These are phyloP conservation scores for Linnaemya vulpina DNA, from an alignment of 2,888 invertebrate species.

Conservation along the genomic window DNA sequence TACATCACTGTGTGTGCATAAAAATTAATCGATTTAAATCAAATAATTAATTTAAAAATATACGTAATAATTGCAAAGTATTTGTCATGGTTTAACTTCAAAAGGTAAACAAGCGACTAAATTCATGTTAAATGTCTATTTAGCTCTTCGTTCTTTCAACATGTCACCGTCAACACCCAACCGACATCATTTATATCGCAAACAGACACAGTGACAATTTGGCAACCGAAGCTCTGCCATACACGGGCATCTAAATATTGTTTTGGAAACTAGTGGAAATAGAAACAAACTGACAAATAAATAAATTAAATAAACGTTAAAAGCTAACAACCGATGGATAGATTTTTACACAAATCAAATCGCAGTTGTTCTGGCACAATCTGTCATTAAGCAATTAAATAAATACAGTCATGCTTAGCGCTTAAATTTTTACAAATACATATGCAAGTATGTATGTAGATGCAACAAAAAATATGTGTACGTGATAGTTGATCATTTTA, in stretches of 20 bases:
- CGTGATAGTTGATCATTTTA: no score
- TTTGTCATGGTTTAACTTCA: constrained; percentile 59
- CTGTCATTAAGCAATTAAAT: not conserved
- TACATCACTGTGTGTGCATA: no score
- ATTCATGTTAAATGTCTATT: constrained; percentile 64
- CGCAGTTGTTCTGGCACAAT: constrained; percentile 5
- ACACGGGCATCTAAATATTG: constrained; percentile 40
- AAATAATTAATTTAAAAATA: constrained; percentile 38
- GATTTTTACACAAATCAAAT: constrained; percentile 22
- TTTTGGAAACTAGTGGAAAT: constrained; percentile 31
- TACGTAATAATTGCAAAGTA: constrained; percentile 35
- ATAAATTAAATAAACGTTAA: constrained; percentile 33
- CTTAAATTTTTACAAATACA: not conserved
- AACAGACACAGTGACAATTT: constrained; percentile 51
- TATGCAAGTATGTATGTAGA: no score
- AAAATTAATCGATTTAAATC: constrained; percentile 25
- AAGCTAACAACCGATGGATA: constrained; percentile 13
- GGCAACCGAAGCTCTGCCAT: constrained; percentile 47
- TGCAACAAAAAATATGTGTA: no score
- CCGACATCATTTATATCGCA: constrained; percentile 72
- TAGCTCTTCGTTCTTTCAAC: constrained; percentile 53
- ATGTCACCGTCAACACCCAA: constrained; percentile 78
- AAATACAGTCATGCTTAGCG: no score
- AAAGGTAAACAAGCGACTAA: constrained; percentile 56
- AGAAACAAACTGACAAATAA: constrained; percentile 1